Percentiles rank a stretch among this genome's conserved stretches.
These are phyloP conservation scores for Watsonalla cultraria DNA, from an alignment of 2,888 invertebrate species.

Conservation along the genomic window DNA sequence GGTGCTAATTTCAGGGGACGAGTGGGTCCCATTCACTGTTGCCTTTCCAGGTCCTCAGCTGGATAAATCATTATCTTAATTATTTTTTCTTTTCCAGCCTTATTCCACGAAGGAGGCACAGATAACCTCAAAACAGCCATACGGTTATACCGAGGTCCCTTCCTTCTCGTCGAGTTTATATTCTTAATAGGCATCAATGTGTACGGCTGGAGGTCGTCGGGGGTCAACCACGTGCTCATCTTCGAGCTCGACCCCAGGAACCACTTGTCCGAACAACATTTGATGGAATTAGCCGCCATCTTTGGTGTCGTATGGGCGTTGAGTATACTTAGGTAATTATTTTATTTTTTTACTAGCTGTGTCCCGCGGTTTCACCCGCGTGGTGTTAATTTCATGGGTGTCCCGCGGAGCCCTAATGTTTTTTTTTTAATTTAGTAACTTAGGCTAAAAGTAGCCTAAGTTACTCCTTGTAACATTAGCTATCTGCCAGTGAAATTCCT, in stretches of 20 bases:
- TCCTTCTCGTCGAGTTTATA: slow-evolving; percentile 94
- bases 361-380: too few species aligned
- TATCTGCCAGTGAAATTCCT: too few species aligned
- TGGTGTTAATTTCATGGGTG: too few species aligned
- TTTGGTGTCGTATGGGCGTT: slow-evolving; percentile 97
- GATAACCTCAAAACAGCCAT: slow-evolving; percentile 92
- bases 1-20: too few species aligned
- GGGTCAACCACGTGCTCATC: slow-evolving; percentile 98
- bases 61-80: background rate
- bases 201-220: slow-evolving; percentile 97
- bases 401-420: too few species aligned
- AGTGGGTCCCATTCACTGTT: too few species aligned
- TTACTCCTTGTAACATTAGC: too few species aligned
- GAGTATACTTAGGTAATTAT: slow-evolving; percentile 82
- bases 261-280: slow-evolving; percentile 94
- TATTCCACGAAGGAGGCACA: slow-evolving; percentile 84
- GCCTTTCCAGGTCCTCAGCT: too few species aligned
- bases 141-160: slow-evolving; percentile 94
- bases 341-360: too few species aligned
- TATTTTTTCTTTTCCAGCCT: slow-evolving; percentile 74
- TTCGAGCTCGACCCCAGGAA: slow-evolving; percentile 98
- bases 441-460: too few species aligned
- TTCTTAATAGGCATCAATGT: slow-evolving; percentile 97
- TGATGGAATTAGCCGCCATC: slow-evolving; percentile 95
- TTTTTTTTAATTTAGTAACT: too few species aligned